These are phyloP conservation scores for Macrosoma leucophasiata DNA, from an alignment of 2,888 invertebrate species.

Conservation along the genomic window DNA sequence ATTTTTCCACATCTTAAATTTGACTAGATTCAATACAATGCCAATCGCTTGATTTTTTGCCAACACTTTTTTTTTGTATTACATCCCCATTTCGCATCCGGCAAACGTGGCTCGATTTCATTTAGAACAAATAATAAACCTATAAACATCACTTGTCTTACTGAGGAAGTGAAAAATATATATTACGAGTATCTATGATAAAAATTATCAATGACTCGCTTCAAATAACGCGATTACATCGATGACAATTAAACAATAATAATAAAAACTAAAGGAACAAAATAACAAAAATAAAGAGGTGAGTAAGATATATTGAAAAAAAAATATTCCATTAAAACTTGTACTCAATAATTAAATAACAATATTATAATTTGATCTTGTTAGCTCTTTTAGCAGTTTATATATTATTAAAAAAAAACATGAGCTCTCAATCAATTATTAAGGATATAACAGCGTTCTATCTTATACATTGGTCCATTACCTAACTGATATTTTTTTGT, in stretches of 20 bases:
- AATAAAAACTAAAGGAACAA: constrained; percentile 74
- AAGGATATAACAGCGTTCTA: constrained; percentile 53
- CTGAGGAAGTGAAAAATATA: constrained; percentile 64
- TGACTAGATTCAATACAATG: constrained; percentile 72
- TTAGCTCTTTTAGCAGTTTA: constrained; percentile 57
- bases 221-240: constrained; percentile 44
- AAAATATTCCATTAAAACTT: constrained; percentile 71
- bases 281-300: constrained; percentile 70
- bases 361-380: constrained; percentile 74
- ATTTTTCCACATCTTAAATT: constrained; percentile 53
- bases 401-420: constrained; percentile 47
- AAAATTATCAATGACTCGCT: constrained; percentile 51
- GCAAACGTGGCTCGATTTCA: constrained; percentile 18
- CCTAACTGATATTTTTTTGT: constrained; percentile 41
- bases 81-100: no score
- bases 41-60: constrained; percentile 53
- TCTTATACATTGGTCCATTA: constrained; percentile 65
- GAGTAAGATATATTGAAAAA: constrained; percentile 69
- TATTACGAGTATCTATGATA: constrained; percentile 47
- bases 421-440: constrained; percentile 47
- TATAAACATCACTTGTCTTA: constrained; percentile 53
- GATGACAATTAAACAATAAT: constrained; percentile 66
- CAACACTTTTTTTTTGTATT: constrained; percentile 39
- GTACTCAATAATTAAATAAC: constrained; percentile 76
- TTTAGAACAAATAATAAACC: constrained; percentile 34